phyloP scores from a whole-genome alignment of 2,113 vertebrate species.

The Rhombomys opimus region DNA sequence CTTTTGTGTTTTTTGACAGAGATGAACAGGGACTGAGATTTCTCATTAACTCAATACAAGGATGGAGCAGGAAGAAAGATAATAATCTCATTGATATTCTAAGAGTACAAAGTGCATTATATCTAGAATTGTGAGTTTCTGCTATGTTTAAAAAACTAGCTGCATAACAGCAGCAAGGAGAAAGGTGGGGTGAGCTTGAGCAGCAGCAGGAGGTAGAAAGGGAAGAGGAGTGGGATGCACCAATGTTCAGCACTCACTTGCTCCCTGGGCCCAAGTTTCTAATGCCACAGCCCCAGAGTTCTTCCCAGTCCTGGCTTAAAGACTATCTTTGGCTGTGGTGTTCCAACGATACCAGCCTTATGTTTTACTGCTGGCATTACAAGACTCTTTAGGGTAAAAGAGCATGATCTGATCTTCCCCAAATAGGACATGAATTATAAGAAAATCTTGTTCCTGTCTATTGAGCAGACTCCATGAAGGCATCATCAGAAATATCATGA shows the following conservation, averaged over 20 bases:
- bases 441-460: not conserved
- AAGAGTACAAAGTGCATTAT: not conserved
- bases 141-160: slow-evolving; percentile 44
- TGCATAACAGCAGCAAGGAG: not conserved
- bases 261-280: not conserved
- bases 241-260: not conserved
- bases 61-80: slow-evolving; percentile 27
- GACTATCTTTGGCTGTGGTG: not conserved
- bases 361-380: not conserved
- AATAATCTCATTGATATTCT: slow-evolving; percentile 19
- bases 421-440: not conserved
- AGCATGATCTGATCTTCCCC: not conserved
- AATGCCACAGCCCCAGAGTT: not conserved
- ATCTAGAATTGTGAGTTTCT: slow-evolving; percentile 37
- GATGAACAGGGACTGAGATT: not conserved
- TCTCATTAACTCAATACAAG: slow-evolving; percentile 8
- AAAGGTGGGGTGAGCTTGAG: not conserved
- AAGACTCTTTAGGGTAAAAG: not conserved
- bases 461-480: not conserved
- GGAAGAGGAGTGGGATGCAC: not conserved
- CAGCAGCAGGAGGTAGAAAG: not conserved
- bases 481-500: slow-evolving; percentile 85
- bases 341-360: not conserved
- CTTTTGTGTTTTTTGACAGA: not conserved
- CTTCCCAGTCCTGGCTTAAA: not conserved